Evolutionary conservation across 2,797 vertebrate genomes (phyloP).

Genomic region (Coendou prehensilis): DNA sequence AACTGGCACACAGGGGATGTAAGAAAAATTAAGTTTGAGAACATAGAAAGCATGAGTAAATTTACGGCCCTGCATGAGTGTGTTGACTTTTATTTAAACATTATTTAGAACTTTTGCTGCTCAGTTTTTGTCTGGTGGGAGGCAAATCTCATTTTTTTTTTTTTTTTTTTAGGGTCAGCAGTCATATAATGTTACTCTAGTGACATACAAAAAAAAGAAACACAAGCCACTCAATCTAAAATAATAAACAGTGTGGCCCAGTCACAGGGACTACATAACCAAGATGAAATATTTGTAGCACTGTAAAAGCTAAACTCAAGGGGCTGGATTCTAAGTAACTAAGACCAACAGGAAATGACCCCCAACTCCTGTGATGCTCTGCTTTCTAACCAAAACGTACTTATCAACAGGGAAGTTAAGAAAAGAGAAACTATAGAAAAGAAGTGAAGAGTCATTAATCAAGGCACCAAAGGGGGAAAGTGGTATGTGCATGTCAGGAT

Average conservation of each 20-base stretch:
- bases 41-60: neutral
- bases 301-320: conserved; percentile 59
- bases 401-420: conserved; percentile 77
- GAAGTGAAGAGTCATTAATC: conserved; percentile 80
- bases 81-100: conserved; percentile 60
- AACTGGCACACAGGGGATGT: neutral
- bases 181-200: conserved; percentile 49
- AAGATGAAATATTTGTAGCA: conserved; percentile 71
- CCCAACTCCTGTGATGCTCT: conserved; percentile 58
- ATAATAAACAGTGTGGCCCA: conserved; percentile 60
- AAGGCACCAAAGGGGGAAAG: conserved; percentile 64
- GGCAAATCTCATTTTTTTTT: conserved; percentile 70
- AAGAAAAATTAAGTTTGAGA: conserved; percentile 62
- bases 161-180: conserved; percentile 60
- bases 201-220: conserved; percentile 55
- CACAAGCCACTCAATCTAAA: conserved; percentile 66
- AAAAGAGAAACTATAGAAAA: conserved; percentile 70
- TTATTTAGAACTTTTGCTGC: conserved; percentile 43
- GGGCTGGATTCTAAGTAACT: conserved; percentile 70
- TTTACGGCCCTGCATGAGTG: conserved; percentile 20
- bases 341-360: conserved; percentile 80
- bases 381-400: conserved; percentile 64
- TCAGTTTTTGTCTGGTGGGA: conserved; percentile 48
- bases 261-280: conserved; percentile 40
- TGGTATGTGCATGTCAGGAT: conserved; percentile 58